Base-by-base conservation (phyloP, 2,888 invertebrate species). In the Lasioglossum villosulum region DNA sequence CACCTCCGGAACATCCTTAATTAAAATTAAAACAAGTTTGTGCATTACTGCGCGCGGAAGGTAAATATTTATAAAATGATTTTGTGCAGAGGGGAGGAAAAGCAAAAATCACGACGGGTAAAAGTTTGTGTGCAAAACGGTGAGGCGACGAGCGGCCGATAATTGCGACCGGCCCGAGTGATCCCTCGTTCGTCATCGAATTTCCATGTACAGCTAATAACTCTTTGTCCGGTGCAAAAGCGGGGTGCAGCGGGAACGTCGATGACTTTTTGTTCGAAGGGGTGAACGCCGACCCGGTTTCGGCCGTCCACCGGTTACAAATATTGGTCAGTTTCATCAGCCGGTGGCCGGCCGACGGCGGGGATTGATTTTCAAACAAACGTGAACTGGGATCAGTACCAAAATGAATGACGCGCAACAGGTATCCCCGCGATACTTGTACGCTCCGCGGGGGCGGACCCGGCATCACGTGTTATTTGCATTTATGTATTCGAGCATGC, bases 361-460 rank as follows among this genome's bases (percentile, higher is more conserved):
- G 66, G 81, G 90, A 90, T 89, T 89, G 89, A 89, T 80, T 89
- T 87, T 91, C 86, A 85, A 89, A 86, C 89, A 89, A 90, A 90
- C 91, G 92, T 92, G 91, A 91, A 91, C 91, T 90, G 92, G 66
- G 92, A 92, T 93, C 93, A 92, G 93, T 93, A 93, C 91, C 90
- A 91, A 93, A 93, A 93, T 93, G 93, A 93, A 93, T 92, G 93
- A 93, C 91, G 93, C 93, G 93, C 93, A 93, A 93, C 93, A 93
- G 93, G 93, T 90, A 34, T 4, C 68, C 59, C 75, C 81, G 90
- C 84, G 89, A 92, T 90, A 90, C 91, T 92, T 92, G 92, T 90
- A 90, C 90, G 90, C 86, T 87, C 88, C 88, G 88, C 68, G 68
- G 66, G 34, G 66, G 34, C 59, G 27, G 59, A 14, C 86, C 89